Evolutionary conservation across 2,113 vertebrate genomes (phyloP).

Genomic region (Cromileptes altivelis): DNA sequence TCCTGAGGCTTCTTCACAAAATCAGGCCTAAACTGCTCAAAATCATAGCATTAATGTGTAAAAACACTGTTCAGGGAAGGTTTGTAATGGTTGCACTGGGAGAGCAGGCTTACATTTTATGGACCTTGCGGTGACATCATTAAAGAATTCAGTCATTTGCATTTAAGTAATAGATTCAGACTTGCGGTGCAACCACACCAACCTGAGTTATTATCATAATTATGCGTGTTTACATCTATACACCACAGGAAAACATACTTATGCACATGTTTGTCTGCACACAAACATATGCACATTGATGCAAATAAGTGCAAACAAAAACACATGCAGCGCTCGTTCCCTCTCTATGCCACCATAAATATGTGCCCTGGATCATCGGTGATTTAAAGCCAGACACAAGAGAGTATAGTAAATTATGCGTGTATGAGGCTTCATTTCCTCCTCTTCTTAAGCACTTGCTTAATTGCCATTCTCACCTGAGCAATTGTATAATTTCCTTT

Average conservation of each 20-base stretch:
- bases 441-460: conserved; percentile 85
- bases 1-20: conserved; percentile 18
- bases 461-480: conserved; percentile 89
- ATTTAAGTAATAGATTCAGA: conserved; percentile 61
- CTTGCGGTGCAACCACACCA: conserved; percentile 13
- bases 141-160: conserved; percentile 36
- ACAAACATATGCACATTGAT: conserved; percentile 23
- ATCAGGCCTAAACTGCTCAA: conserved; percentile 14
- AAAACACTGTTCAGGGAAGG: conserved; percentile 25
- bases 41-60: conserved; percentile 16
- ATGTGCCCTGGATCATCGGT: conserved; percentile 71
- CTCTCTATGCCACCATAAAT: conserved; percentile 58
- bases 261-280: conserved; percentile 23
- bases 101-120: conserved; percentile 33
- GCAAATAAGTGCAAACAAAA: conserved; percentile 50
- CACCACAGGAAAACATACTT: conserved; percentile 12
- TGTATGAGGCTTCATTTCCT: conserved; percentile 83
- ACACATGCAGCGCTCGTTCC: conserved; percentile 46
- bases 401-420: conserved; percentile 83
- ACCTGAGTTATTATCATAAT: conserved; percentile 30
- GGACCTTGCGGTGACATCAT: conserved; percentile 18
- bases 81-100: conserved; percentile 33
- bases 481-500: conserved; percentile 86
- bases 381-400: conserved; percentile 81
- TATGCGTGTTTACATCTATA: conserved; percentile 32